Conservation (phyloP, 2,113 vertebrate genomes). For the Bothrops jararaca region DNA sequence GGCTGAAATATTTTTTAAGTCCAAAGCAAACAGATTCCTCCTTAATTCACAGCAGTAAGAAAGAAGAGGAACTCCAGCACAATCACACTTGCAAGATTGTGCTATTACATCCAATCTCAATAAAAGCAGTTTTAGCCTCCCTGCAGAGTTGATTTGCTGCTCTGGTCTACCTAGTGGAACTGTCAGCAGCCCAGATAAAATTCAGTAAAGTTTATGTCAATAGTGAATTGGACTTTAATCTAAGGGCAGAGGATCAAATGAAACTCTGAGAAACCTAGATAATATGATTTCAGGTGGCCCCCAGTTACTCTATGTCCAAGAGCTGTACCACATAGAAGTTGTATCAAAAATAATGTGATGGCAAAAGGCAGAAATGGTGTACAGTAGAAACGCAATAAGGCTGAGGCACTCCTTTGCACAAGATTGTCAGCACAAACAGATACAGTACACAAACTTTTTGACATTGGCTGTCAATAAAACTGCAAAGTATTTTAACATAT, state of each 20-base stretch:
- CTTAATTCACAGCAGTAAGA: not conserved
- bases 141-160: not conserved
- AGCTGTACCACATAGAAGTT: not conserved
- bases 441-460: not conserved
- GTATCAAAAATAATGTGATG: not conserved
- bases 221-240: not conserved
- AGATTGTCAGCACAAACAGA: not conserved
- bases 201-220: not conserved
- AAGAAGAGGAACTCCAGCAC: not conserved
- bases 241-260: not conserved
- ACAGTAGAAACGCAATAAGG: not conserved
- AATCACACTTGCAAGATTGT: not conserved
- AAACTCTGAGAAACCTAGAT: not conserved
- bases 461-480: not conserved
- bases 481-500: not conserved
- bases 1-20: not conserved
- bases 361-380: not conserved
- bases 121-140: not conserved
- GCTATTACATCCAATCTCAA: not conserved
- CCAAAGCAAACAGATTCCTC: not conserved
- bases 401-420: not conserved
- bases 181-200: not conserved
- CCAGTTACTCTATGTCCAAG: not conserved
- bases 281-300: not conserved
- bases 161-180: not conserved